Evolutionary conservation across 92 coral and sea anemone species (phyloP), one percentile per base, ranked within the genome.

Genomic region (Ricordea florida): DNA sequence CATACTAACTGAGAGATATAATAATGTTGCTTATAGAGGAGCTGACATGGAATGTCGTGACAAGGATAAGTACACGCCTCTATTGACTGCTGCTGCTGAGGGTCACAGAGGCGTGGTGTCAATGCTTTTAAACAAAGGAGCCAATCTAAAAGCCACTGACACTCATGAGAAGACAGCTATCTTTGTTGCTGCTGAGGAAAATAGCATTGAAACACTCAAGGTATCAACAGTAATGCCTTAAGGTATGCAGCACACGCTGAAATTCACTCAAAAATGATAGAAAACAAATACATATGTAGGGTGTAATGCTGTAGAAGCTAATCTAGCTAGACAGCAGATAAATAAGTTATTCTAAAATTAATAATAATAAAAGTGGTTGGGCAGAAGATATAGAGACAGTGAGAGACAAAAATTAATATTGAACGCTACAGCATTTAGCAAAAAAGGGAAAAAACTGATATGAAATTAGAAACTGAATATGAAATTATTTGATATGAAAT

Each of bases 41-140:
- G 98, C 98, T 15, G 79, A 92, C 42, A 74, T 94, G 42, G 97
- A 94, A 43, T 85, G 94, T 30, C 64, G 80, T 31, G 97, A 94
- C 90, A 94, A 92, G 47, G 97, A 94, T 69, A 88, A 94, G 69
- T 88, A 72, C 52, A 94, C 98, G 7, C 94, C 98, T 9, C 22
- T 94, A 18, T 69, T 94, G 30, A 62, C 78, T 3, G 90, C 98
- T 14, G 89, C 90, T 21, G 57, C 79, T 18, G 85, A 89, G 27
- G 98, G 98, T 2, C 93, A 94, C 60, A 74, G 79, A 26, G 64
- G 10, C 13, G 57, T 89, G 10, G 84, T 89, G 10, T 38, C 52
- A 22, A 69, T 74, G 9, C 78, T 94, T 22, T 76, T 94, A 24
- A 53, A 20, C 14, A 69, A 65, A 25, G 94, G 91, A 14, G 98